A percentile compares a stretch with the other conserved stretches of the same genome.
phyloP scores from a whole-genome alignment of 2,888 invertebrate genomes.

The Caradrina clavipalpis region DNA sequence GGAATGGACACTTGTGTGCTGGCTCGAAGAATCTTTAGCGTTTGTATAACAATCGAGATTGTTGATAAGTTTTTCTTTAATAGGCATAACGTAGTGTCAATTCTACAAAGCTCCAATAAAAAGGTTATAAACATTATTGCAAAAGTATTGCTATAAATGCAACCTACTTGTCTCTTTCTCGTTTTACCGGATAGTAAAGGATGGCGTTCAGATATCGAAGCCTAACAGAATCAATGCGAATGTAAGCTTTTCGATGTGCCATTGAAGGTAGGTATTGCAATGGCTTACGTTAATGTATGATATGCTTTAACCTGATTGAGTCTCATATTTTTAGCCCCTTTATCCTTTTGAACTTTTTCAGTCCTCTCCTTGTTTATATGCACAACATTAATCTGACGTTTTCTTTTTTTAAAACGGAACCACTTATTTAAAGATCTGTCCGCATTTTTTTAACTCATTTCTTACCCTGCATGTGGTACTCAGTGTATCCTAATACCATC shows the following conservation, averaged over 20 bases:
- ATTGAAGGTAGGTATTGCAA: not conserved
- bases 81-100: conserved; percentile 16
- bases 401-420: conserved; percentile 1
- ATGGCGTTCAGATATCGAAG: not conserved
- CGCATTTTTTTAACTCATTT: conserved; percentile 16
- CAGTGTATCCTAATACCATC: conserved; percentile 50
- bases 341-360: not conserved
- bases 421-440: conserved; percentile 11
- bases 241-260: not conserved
- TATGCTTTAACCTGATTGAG: not conserved
- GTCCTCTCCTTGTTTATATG: conserved; percentile 6
- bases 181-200: not conserved
- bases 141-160: not conserved
- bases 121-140: conserved; percentile 1
- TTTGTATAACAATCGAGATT: conserved; percentile 14
- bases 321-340: not conserved
- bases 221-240: not conserved
- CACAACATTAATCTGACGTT: conserved; percentile 7
- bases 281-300: not conserved
- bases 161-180: conserved; percentile 11
- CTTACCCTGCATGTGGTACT: conserved; percentile 26
- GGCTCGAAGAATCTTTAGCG: conserved; percentile 22
- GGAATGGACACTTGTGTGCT: conserved; percentile 30
- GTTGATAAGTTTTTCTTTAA: conserved; percentile 14
- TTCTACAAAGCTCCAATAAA: conserved; percentile 13